Evolutionary conservation across 2,113 vertebrate species (phyloP).

Genomic region (Pipra filicauda): DNA sequence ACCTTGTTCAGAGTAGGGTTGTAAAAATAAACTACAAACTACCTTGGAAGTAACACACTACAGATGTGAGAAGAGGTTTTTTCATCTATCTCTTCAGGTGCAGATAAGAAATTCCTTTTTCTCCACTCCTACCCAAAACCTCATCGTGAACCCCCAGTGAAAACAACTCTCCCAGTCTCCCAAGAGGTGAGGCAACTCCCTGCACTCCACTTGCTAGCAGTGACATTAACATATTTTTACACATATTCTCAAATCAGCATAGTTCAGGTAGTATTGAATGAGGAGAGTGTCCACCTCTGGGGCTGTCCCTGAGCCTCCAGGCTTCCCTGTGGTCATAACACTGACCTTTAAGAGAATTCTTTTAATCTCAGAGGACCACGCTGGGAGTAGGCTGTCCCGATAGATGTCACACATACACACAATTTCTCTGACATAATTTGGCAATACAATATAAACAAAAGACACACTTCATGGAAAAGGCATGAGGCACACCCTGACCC

Average conservation of each 20-base stretch:
- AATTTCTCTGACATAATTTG: slow-evolving; percentile 15
- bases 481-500: slow-evolving; percentile 37
- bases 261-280: background rate
- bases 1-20: background rate
- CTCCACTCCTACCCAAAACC: background rate
- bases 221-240: background rate
- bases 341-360: slow-evolving; percentile 2
- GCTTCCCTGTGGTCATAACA: background rate
- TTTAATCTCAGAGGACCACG: background rate
- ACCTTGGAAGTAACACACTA: background rate
- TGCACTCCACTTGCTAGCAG: background rate
- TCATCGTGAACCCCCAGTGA: background rate
- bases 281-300: background rate
- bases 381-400: background rate
- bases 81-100: background rate
- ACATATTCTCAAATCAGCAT: background rate
- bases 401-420: background rate
- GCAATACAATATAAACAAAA: background rate
- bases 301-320: background rate
- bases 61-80: background rate
- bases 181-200: background rate
- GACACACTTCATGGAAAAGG: slow-evolving; percentile 16
- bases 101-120: slow-evolving; percentile 34
- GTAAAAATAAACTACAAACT: background rate
- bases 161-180: background rate